Percentiles rank a stretch among this genome's conserved stretches.
phyloP scores from a whole-genome alignment of 2,797 vertebrate species.

The Glossophaga mutica region DNA sequence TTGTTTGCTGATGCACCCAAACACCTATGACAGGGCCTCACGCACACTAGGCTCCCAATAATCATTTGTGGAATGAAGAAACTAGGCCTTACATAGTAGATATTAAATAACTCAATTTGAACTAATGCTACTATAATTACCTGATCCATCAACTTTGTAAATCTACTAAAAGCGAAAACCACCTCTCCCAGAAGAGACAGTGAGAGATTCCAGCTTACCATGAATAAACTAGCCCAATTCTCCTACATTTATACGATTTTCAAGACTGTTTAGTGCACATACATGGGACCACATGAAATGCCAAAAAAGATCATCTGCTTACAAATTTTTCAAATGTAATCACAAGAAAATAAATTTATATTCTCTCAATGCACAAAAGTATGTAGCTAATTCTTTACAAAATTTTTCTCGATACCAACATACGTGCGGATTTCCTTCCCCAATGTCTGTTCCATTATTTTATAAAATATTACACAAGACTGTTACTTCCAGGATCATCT shows the following conservation, averaged over 20 bases:
- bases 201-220: background rate
- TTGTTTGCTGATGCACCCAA: background rate
- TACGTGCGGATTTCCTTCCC: background rate
- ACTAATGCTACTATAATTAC: background rate
- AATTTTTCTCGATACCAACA: background rate
- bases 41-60: background rate
- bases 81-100: background rate
- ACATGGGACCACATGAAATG: background rate
- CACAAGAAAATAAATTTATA: background rate
- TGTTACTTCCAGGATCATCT: background rate
- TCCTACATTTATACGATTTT: background rate
- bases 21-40: too few relatives aligned
- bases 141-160: background rate
- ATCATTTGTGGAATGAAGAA: background rate
- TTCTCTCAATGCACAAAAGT: background rate
- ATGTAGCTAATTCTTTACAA: background rate
- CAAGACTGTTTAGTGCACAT: background rate
- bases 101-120: background rate
- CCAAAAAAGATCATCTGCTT: background rate
- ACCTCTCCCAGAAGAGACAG: background rate
- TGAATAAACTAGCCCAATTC: background rate
- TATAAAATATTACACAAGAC: background rate
- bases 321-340: background rate
- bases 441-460: background rate
- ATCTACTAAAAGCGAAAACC: background rate